Evolutionary conservation across 2,113 vertebrate species (phyloP).

Genomic region (Bubo bubo): DNA sequence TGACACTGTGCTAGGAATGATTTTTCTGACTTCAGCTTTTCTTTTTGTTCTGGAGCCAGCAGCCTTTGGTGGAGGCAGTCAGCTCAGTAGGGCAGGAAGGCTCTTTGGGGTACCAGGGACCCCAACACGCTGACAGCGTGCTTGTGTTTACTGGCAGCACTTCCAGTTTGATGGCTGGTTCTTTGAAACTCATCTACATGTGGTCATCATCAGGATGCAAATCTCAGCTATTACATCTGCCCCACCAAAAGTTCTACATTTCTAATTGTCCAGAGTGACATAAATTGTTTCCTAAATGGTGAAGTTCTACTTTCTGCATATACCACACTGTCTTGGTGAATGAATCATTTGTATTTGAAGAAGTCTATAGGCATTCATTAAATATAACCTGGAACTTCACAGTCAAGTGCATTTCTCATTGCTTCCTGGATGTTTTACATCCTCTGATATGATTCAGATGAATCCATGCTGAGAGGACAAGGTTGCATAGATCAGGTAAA

Average conservation of each 20-base stretch:
- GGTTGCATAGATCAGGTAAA: neutral
- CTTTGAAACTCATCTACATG: neutral
- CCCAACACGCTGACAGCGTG: rapidly evolving
- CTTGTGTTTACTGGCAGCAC: neutral
- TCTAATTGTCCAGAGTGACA: neutral
- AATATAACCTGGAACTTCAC: neutral
- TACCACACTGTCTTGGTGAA: neutral
- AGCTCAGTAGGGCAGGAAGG: neutral
- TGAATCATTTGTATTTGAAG: neutral
- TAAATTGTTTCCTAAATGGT: neutral
- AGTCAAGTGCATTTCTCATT: neutral
- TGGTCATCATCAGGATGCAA: neutral
- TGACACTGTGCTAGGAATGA: neutral
- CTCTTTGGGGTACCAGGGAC: neutral
- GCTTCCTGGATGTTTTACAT: neutral
- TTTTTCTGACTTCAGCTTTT: neutral
- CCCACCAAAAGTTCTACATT: neutral
- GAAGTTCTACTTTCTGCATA: neutral
- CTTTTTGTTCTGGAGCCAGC: neutral
- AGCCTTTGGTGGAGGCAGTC: neutral
- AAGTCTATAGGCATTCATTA: neutral
- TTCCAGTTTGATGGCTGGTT: neutral
- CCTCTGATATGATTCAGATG: neutral
- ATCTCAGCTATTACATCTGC: neutral
- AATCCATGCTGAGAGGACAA: neutral